Conservation (phyloP, 2,797 vertebrate species). For the Gallinago solitaria region DNA sequence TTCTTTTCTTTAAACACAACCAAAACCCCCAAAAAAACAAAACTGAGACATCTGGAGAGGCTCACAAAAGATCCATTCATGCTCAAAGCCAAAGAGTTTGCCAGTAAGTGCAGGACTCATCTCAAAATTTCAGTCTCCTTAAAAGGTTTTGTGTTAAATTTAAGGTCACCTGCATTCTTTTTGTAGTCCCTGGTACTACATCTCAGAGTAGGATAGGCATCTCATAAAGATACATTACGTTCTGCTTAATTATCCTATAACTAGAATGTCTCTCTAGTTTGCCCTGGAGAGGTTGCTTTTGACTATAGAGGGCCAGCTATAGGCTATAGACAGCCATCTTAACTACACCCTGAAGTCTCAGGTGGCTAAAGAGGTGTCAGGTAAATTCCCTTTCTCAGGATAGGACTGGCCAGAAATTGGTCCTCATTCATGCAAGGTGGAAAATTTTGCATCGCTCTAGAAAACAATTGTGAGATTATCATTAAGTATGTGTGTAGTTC, state of each 20-base stretch:
- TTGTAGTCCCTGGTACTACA: not conserved
- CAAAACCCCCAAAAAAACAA: not conserved
- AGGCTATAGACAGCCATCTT: not conserved
- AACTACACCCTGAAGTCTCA: not conserved
- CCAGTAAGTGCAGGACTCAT: not conserved
- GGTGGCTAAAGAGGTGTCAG: not conserved
- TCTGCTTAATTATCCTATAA: not conserved
- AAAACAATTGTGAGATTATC: not conserved
- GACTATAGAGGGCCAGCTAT: not conserved
- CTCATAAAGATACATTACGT: not conserved
- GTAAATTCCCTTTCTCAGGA: not conserved
- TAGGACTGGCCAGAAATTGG: not conserved
- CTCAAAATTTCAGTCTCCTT: not conserved
- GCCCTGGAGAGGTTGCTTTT: not conserved
- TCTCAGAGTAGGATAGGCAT: not conserved
- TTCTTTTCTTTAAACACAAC: not conserved
- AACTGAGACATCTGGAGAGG: not conserved
- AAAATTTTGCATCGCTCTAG: not conserved
- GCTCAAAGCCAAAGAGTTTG: not conserved
- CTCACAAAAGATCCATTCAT: accelerated
- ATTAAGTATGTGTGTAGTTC: not conserved
- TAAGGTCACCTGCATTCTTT: not conserved
- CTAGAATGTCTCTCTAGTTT: not conserved
- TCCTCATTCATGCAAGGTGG: not conserved
- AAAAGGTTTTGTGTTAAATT: not conserved